Base-by-base conservation (phyloP, 2,797 vertebrate genomes). In the Danio choprae region DNA sequence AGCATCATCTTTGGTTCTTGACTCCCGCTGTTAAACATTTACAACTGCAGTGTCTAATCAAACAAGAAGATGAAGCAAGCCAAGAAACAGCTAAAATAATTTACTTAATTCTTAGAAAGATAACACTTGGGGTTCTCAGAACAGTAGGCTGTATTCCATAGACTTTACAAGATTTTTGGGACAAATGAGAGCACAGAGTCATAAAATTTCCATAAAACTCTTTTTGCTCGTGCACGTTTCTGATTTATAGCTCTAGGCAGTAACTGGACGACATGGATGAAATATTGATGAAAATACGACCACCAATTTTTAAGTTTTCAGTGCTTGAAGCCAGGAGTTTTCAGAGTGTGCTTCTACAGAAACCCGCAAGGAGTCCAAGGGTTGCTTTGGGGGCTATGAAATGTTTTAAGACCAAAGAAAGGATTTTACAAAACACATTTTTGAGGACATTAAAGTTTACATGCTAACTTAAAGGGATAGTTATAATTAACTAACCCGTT, bases 141-240 rank as follows among this genome's bases (percentile, higher is more conserved):
- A 73, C 15, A 8, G 29, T 43, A 74, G 11, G 46, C 40, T 63
- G 50, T 16, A 72, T 82, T 80, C 58, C 69, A 78, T 20, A 67
- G 68, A 20, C 53, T 79, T 79, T 75, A 71, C 48, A 77, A 71
- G 70, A 56, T 73, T 48, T 68, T 29, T 15, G 77, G 48, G 67
- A 58, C 50, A 50, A 67, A 80, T 51, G 7, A 53, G 56, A 36
- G 40, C 58, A 5, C 18, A 29, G 18, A 44, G 56, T 55, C 36
- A 29, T 36, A 36, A 73, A 59, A 73, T 7, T 29, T 53, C 13
- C 8, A 50, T 50, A 36, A 67, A 79, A 40, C 6, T 29, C 11
- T 5, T 18, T 68, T 68, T 58, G 62, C 43, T 12, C 48, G n/a
- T 7, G 29, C 44, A 60, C 7, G 2, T 36, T 77, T 46, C 56